Evolutionary conservation across 2,888 invertebrate species (phyloP).

Genomic region (Leucophenga montana): DNA sequence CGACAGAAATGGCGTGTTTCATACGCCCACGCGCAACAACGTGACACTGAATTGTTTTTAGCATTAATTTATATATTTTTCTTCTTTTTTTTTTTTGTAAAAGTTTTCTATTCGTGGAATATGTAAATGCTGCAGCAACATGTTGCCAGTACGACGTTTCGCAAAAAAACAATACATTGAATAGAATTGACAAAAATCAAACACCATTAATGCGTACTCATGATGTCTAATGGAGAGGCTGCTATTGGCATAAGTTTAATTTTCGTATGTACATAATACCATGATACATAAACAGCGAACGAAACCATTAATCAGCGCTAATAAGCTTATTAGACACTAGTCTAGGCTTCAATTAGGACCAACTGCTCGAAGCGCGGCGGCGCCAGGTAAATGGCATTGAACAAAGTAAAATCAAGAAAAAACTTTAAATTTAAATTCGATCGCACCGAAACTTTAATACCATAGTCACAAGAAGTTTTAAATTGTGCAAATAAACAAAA

Average conservation of each 20-base stretch:
- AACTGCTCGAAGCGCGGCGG: not conserved
- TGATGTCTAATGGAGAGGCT: constrained; percentile 33
- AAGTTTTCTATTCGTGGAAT: not conserved
- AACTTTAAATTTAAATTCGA: too few relatives aligned
- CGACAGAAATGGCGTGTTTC: constrained; percentile 23
- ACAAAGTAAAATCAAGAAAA: too few relatives aligned
- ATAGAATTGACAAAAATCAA: constrained; percentile 23
- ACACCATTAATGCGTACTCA: constrained; percentile 39
- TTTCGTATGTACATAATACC: constrained; percentile 31
- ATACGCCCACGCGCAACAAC: constrained; percentile 23
- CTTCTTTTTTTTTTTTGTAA: constrained; percentile 19
- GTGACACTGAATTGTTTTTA: constrained; percentile 27
- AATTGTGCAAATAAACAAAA: too few relatives aligned
- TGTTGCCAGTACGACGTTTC: constrained; percentile 33
- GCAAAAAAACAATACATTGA: constrained; percentile 40
- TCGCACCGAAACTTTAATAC: too few relatives aligned
- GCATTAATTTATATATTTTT: too few relatives aligned
- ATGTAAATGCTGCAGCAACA: constrained; percentile 15
- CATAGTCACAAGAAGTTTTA: too few relatives aligned
- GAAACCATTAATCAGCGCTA: constrained; percentile 29
- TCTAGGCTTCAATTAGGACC: constrained; percentile 10
- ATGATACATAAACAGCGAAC: constrained; percentile 29
- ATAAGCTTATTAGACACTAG: constrained; percentile 12
- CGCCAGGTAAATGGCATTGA: not conserved
- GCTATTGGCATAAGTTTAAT: not conserved